Evolutionary conservation across 2,797 vertebrate genomes (phyloP).

Genomic region (Limnodromus scolopaceus): DNA sequence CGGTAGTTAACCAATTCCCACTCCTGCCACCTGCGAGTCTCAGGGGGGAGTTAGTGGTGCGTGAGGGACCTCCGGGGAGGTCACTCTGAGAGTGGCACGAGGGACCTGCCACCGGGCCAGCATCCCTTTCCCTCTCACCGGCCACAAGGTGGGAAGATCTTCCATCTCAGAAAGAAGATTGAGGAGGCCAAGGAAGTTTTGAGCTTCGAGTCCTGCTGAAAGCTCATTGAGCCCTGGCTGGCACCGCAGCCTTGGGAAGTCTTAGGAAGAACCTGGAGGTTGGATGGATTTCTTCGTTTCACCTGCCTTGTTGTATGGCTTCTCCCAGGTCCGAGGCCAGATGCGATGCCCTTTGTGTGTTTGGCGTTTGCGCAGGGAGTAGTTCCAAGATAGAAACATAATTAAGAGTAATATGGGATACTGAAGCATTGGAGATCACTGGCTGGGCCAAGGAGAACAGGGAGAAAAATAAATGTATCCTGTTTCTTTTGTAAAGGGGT

Average conservation of each 20-base stretch:
- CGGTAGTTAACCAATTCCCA: conserved; percentile 16
- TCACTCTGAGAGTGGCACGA: not conserved
- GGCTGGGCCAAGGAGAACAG: not conserved
- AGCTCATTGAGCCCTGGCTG: not conserved
- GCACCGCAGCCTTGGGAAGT: not conserved
- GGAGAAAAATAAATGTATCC: not conserved
- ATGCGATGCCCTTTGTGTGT: accelerated
- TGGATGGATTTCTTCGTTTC: not conserved
- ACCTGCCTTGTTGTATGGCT: not conserved
- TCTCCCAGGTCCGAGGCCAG: not conserved
- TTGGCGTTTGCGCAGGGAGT: not conserved
- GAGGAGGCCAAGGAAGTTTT: not conserved
- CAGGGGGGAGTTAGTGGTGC: not conserved
- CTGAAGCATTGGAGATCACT: not conserved
- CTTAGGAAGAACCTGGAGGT: not conserved
- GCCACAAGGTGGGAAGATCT: accelerated
- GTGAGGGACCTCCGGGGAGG: not conserved
- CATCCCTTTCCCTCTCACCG: not conserved
- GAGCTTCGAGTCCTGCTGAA: not conserved
- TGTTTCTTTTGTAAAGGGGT: not conserved
- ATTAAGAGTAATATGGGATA: not conserved
- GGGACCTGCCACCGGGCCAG: accelerated
- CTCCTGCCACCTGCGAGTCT: conserved; percentile 23
- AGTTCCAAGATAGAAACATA: not conserved
- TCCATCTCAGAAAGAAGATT: not conserved